A percentile compares a stretch with the other conserved stretches of the same genome.
Conservation (phyloP, 2,797 vertebrate species). For the Callimico goeldii region DNA sequence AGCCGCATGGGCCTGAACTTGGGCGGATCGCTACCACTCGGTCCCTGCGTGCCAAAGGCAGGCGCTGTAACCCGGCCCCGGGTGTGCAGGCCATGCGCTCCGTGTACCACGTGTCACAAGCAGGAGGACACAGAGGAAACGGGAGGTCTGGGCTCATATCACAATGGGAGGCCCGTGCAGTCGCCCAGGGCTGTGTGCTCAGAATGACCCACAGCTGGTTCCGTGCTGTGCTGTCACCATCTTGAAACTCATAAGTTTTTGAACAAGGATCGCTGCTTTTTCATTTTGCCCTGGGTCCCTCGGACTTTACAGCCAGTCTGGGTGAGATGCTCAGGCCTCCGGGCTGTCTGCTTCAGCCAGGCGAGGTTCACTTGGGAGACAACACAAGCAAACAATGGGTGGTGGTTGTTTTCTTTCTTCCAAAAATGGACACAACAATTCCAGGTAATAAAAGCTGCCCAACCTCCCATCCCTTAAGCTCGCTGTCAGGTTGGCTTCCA, state of each 20-base stretch:
- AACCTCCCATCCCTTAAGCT: not conserved
- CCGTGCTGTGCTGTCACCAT: not conserved
- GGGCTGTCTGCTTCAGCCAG: not conserved
- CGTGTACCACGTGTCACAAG: not conserved
- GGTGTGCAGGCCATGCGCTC: not conserved
- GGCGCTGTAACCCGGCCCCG: rapidly evolving
- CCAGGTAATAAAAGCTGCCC: not conserved
- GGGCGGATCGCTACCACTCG: too few species aligned
- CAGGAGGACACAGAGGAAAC: not conserved
- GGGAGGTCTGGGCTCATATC: not conserved
- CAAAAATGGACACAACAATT: not conserved
- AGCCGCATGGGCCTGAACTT: rapidly evolving
- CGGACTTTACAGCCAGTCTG: not conserved
- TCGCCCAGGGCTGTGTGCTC: not conserved
- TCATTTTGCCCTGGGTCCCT: not conserved
- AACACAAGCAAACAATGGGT: not conserved
- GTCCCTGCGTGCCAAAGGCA: not conserved
- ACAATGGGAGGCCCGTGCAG: not conserved
- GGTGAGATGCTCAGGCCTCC: not conserved
- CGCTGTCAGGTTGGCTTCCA: not conserved
- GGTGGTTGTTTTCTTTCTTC: not conserved
- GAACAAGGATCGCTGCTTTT: not conserved
- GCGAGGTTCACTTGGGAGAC: not conserved
- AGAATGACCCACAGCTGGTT: not conserved
- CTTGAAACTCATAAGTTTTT: not conserved